These are phyloP conservation scores for Poicephalus meyeri DNA, from an alignment of 2,113 vertebrate genomes.

Conservation along the genomic window DNA sequence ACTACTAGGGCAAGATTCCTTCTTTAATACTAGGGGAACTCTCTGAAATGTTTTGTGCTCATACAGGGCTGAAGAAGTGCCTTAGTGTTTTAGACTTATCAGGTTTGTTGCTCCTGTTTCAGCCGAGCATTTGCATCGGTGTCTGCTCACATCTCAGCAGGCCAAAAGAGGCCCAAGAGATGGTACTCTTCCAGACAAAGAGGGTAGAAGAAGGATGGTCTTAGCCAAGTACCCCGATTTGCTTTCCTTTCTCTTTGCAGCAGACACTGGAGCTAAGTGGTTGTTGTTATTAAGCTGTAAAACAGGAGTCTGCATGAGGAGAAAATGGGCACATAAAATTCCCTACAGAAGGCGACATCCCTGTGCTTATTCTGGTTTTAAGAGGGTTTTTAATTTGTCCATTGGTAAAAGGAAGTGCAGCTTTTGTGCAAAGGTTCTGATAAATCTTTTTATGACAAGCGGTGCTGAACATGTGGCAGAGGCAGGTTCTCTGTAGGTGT, in stretches of 20 bases:
- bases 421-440: neutral
- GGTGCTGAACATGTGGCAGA: rapidly evolving
- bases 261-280: neutral
- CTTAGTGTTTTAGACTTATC: neutral
- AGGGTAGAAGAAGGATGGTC: neutral
- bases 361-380: neutral
- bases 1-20: neutral
- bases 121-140: neutral
- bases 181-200: neutral
- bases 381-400: neutral
- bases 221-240: neutral
- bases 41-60: neutral
- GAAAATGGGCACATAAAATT: slow-evolving; percentile 11
- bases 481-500: neutral
- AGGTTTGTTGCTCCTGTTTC: neutral
- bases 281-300: neutral
- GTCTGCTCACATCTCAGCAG: rapidly evolving
- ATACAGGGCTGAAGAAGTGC: neutral
- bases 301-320: neutral
- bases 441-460: neutral
- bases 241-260: neutral
- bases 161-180: neutral
- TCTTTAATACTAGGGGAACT: neutral
- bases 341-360: neutral
- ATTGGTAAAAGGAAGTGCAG: neutral